phyloP scores from a whole-genome alignment of 2,888 invertebrate genomes.

The Amblyteles armatorius region DNA sequence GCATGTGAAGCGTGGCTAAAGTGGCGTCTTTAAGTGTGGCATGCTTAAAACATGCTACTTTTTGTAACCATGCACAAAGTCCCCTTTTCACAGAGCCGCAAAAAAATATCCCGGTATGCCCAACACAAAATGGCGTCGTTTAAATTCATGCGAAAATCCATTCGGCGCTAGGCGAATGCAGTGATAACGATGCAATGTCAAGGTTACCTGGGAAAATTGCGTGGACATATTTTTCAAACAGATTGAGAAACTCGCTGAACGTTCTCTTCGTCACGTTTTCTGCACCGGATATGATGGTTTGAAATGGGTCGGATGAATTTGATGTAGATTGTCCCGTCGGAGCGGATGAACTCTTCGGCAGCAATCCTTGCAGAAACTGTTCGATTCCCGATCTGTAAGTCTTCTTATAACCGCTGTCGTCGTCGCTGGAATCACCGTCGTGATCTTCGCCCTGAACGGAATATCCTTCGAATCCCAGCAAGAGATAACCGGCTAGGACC shows the following conservation, averaged over 20 bases:
- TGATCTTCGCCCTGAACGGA: neutral
- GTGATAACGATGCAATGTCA: neutral
- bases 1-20: no score
- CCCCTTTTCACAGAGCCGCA: no score
- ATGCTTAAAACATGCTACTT: no score
- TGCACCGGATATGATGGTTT: constrained; percentile 84
- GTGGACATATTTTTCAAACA: constrained; percentile 86
- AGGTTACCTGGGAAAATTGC: constrained; percentile 87
- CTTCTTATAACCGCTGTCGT: constrained; percentile 52
- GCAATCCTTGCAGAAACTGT: constrained; percentile 53
- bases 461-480: neutral
- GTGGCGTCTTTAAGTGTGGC: no score
- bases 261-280: constrained; percentile 71
- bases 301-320: constrained; percentile 22
- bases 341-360: constrained; percentile 41
- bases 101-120: no score
- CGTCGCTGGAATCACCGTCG: constrained; percentile 45
- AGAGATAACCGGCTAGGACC: neutral
- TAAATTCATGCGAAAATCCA: no score
- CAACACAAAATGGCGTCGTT: no score
- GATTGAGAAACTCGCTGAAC: constrained; percentile 84
- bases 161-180: neutral
- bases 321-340: neutral
- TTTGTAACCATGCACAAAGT: no score
- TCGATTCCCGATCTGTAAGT: constrained; percentile 66